Conservation (phyloP, 2,797 vertebrate genomes). For the Falco berigora region DNA sequence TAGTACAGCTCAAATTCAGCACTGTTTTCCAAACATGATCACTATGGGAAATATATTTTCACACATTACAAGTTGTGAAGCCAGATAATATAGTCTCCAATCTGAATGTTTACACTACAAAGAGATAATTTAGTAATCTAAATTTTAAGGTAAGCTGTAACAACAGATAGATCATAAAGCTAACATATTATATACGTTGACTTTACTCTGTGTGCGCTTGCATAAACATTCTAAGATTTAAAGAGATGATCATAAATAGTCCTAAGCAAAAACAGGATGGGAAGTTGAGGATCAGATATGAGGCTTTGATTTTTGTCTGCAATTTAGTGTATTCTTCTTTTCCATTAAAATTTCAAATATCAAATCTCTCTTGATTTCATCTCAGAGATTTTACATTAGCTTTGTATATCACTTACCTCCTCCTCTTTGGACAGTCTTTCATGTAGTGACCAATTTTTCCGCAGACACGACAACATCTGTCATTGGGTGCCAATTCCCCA, state of each 20-base stretch:
- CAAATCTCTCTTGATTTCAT: background rate
- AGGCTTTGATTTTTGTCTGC: background rate
- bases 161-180: background rate
- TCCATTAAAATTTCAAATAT: background rate
- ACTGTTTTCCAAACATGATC: background rate
- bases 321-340: background rate
- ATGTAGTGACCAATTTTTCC: conserved; percentile 99
- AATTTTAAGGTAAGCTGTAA: background rate
- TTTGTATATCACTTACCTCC: conserved; percentile 78
- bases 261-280: background rate
- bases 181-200: background rate
- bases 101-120: background rate
- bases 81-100: background rate
- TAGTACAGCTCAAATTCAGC: background rate
- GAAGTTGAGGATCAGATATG: background rate
- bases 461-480: conserved; percentile 95
- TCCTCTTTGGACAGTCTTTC: conserved; percentile 98
- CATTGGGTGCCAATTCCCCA: conserved; percentile 95
- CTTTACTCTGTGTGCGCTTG: background rate
- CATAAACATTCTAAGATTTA: background rate
- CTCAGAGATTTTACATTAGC: background rate
- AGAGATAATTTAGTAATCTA: background rate
- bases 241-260: background rate
- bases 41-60: background rate
- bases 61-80: background rate